Evolutionary conservation across 1,140 invertebrate species (phyloP), one percentile per base, ranked within the genome.

Genomic region (Gonatopus flavifemur): DNA sequence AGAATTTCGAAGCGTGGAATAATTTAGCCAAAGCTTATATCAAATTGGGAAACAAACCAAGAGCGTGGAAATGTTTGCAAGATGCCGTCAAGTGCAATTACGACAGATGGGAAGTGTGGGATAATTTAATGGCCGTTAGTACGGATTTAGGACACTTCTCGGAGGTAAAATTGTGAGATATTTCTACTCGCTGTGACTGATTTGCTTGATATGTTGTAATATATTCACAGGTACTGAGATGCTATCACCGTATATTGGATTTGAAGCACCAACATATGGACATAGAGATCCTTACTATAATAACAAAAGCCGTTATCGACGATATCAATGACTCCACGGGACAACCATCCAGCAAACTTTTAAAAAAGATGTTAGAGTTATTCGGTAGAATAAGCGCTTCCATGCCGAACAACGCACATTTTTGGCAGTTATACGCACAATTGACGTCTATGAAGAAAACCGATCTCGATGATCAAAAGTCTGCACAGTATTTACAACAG

Each of bases 101-200:
- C 77, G 93, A 96, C 53, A 92, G 93, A 72, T 98, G 95, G 94
- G 89, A 92, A 82, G 83, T 98, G 0, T 98, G 96, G 96, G 95
- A 98, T 67, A 99, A 99, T 79, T 84, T 93, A 16, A 83, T 95
- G 76, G 72, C 90, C 5, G 89, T 94, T 10, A 89, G 88, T 58
- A 84, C 86, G 49, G 90, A 94, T 66, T 86, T 86, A 16, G 83
- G 81, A 0, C 82, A 88, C 61, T 89, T 88, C 67, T 82, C 85
- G 30, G 88, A 91, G 70, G 81, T 81, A 66, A 21, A n/a, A n/a
- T n/a, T n/a, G 52, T 41, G 28, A 41, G 30, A 46, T 18, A 54
- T 7, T 15, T 35, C 8, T 50, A 12, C 6, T 1, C 20, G 31
- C 21, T 50, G 10, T 19, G 20, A 10, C 25, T 31, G 19, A 32